phyloP scores from a whole-genome alignment of 2,113 vertebrate genomes.

The Phainopepla nitens region DNA sequence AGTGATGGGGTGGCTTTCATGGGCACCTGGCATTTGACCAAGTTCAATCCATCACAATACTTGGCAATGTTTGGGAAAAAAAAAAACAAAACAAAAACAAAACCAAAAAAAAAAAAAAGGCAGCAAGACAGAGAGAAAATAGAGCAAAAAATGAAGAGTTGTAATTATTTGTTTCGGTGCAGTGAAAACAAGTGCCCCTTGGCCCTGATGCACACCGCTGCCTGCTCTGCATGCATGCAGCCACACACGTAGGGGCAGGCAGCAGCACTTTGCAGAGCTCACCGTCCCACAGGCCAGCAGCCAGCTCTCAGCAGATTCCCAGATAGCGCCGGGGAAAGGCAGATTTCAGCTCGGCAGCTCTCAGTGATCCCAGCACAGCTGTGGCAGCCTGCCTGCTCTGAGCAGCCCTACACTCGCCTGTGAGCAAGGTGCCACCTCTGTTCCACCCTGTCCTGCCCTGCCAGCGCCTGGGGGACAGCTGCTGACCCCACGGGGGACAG shows the following conservation, averaged over 20 bases:
- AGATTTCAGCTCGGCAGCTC: fast-evolving
- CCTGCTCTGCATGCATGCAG: background rate
- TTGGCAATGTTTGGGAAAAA: background rate
- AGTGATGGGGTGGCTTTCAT: background rate
- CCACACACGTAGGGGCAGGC: background rate
- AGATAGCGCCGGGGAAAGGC: background rate
- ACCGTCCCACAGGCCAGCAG: background rate
- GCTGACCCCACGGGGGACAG: background rate
- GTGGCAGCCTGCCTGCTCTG: background rate
- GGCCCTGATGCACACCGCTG: fast-evolving
- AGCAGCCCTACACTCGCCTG: fast-evolving
- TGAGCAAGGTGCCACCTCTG: background rate
- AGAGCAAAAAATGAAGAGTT: background rate
- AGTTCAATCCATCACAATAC: background rate
- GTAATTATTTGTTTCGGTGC: background rate
- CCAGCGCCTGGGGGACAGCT: background rate
- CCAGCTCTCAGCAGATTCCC: background rate
- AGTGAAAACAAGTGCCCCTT: background rate
- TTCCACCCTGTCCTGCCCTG: too few species aligned
- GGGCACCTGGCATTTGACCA: background rate
- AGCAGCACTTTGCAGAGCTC: background rate
- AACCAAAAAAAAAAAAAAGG: fast-evolving
- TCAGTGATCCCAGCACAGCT: fast-evolving
- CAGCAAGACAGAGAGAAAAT: background rate
- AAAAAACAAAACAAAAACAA: background rate